Conservation (phyloP, 1,140 invertebrate species). For the Drosophila dunni region DNA sequence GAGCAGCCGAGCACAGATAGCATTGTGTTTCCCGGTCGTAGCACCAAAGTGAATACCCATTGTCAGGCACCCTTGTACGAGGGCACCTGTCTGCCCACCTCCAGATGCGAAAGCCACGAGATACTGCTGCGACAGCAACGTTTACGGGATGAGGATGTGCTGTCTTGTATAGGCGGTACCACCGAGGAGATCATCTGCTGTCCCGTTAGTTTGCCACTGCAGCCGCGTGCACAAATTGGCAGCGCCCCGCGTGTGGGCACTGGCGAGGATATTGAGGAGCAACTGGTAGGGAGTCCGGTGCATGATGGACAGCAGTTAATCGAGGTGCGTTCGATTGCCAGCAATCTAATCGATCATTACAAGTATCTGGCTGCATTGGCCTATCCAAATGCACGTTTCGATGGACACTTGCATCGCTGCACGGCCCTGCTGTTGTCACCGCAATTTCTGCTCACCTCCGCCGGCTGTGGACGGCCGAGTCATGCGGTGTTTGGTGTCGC, state of each 20-base stretch:
- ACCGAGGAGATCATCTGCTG: conserved; percentile 70
- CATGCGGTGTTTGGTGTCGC: conserved; percentile 67
- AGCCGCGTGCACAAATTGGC: conserved; percentile 36
- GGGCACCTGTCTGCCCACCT: conserved; percentile 49
- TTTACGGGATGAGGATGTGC: conserved; percentile 55
- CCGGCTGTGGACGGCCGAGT: conserved; percentile 56
- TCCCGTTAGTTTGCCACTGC: conserved; percentile 48
- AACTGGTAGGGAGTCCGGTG: no score
- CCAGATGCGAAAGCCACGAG: conserved; percentile 50
- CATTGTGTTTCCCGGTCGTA: conserved; percentile 8
- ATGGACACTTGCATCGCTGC: conserved; percentile 63
- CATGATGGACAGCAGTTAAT: not conserved
- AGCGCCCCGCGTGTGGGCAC: conserved; percentile 12
- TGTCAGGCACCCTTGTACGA: conserved; percentile 61
- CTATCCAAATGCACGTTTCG: conserved; percentile 64
- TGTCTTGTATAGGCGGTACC: conserved; percentile 49
- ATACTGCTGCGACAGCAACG: conserved; percentile 48
- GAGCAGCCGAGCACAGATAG: not conserved
- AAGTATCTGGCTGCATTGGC: conserved; percentile 58
- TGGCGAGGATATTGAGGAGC: no score
- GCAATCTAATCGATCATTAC: conserved; percentile 42
- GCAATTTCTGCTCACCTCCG: conserved; percentile 52
- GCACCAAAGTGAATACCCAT: not conserved
- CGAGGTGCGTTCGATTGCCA: conserved; percentile 24
- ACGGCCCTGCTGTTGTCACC: conserved; percentile 53